A percentile compares a stretch with the other conserved stretches of the same genome.
Conservation (phyloP, 2,113 vertebrate genomes). For the Dicaeum eximium region DNA sequence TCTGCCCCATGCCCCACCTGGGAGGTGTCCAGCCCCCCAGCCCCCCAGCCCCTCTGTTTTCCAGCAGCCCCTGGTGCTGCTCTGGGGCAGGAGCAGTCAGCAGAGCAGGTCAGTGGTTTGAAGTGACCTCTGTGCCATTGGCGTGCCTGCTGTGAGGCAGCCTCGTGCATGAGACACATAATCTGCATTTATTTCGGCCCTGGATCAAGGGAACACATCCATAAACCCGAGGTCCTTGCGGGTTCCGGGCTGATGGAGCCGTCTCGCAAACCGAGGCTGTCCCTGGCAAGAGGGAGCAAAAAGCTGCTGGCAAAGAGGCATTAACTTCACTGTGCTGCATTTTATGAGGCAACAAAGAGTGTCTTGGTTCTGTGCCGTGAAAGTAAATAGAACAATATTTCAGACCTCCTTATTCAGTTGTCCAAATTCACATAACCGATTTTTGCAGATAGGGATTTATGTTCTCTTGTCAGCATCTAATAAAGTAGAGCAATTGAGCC, state of each 20-base stretch:
- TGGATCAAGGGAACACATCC: not conserved
- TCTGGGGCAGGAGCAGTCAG: not conserved
- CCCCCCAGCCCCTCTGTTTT: no score
- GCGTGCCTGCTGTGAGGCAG: not conserved
- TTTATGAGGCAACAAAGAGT: conserved; percentile 64
- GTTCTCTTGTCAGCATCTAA: conserved; percentile 58
- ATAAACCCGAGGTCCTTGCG: not conserved
- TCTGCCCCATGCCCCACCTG: fast-evolving
- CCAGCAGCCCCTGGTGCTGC: fast-evolving
- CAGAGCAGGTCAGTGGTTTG: not conserved
- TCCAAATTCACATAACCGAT: conserved; percentile 62
- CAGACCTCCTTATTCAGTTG: conserved; percentile 64
- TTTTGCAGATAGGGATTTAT: conserved; percentile 68
- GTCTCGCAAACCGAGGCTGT: not conserved
- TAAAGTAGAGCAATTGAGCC: conserved; percentile 57
- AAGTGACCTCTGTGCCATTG: not conserved
- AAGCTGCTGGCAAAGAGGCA: conserved; percentile 46
- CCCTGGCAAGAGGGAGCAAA: conserved; percentile 28
- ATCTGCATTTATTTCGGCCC: not conserved
- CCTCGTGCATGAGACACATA: fast-evolving
- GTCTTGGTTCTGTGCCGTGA: conserved; percentile 62
- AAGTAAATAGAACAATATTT: conserved; percentile 68
- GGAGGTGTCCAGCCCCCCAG: not conserved
- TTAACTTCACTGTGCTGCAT: conserved; percentile 57
- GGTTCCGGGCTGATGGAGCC: not conserved